Percentiles rank a stretch among this genome's conserved stretches.
Evolutionary conservation across 2,113 vertebrate genomes (phyloP).

Genomic region (Tachuris rubrigastra): DNA sequence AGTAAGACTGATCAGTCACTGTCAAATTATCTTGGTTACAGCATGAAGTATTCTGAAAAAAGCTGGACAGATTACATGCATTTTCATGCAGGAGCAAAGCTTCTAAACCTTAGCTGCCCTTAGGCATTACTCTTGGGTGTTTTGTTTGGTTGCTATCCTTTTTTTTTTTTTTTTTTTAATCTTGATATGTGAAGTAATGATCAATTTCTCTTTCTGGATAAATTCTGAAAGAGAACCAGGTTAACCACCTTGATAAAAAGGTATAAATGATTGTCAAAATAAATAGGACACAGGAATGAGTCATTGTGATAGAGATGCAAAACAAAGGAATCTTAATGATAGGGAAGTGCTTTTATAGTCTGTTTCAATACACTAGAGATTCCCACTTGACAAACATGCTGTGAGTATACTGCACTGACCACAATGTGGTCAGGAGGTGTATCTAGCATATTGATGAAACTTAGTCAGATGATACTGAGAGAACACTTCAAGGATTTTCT

Average conservation of each 20-base stretch:
- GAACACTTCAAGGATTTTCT: not conserved
- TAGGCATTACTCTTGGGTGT: not conserved
- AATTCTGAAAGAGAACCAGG: not conserved
- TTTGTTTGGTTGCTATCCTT: not conserved
- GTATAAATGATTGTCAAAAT: not conserved
- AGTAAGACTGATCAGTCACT: not conserved
- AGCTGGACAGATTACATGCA: not conserved
- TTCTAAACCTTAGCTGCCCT: not conserved
- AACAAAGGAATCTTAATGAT: not conserved
- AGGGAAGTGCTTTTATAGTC: not conserved
- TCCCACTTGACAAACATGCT: not conserved
- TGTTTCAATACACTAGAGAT: not conserved
- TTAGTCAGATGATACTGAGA: not conserved
- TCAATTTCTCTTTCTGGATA: not conserved
- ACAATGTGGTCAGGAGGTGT: rapidly evolving
- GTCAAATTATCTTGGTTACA: not conserved
- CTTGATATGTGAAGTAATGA: not conserved
- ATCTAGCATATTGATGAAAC: not conserved
- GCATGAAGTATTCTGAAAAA: not conserved
- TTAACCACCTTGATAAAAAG: not conserved
- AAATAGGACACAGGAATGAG: not conserved
- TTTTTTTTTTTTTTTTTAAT: not conserved
- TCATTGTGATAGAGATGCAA: not conserved
- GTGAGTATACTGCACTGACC: not conserved
- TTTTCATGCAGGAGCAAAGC: not conserved